Percentiles rank a stretch among this genome's conserved stretches.
Conservation (phyloP, 2,797 vertebrate genomes). For the Arctocebus calabarensis region DNA sequence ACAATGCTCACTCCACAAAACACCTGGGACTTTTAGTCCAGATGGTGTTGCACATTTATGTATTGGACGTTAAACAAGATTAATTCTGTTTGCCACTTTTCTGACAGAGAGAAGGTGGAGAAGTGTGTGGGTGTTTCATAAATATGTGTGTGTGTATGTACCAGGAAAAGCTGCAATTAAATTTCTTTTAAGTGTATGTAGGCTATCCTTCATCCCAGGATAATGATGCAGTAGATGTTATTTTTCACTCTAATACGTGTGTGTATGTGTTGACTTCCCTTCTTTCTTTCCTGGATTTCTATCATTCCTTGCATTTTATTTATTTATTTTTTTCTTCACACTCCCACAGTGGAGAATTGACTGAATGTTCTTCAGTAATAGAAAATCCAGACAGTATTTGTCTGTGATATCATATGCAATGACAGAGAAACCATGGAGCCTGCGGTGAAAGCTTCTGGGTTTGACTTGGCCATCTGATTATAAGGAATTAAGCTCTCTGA, state of each 20-base stretch:
- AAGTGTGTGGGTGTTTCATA: not conserved
- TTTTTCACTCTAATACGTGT: not conserved
- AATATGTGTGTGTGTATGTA: not conserved
- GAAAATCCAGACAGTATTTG: not conserved
- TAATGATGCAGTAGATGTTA: not conserved
- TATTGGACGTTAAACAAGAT: not conserved
- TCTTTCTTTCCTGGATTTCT: not conserved
- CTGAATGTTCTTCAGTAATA: not conserved
- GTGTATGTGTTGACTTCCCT: not conserved
- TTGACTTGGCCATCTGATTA: not conserved
- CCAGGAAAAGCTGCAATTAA: not conserved
- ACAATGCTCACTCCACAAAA: not conserved
- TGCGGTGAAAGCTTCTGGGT: not conserved
- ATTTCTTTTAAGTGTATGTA: not conserved
- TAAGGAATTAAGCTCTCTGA: not conserved
- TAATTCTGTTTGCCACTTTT: not conserved
- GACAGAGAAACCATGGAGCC: not conserved
- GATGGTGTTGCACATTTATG: not conserved
- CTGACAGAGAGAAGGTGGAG: not conserved
- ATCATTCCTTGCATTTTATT: not conserved
- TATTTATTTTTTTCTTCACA: not conserved
- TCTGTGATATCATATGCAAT: not conserved
- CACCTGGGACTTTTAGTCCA: not conserved
- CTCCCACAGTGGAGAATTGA: not conserved
- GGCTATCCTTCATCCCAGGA: not conserved